Conservation (phyloP, 2,888 invertebrate genomes). For the Lepidonotus clava region DNA sequence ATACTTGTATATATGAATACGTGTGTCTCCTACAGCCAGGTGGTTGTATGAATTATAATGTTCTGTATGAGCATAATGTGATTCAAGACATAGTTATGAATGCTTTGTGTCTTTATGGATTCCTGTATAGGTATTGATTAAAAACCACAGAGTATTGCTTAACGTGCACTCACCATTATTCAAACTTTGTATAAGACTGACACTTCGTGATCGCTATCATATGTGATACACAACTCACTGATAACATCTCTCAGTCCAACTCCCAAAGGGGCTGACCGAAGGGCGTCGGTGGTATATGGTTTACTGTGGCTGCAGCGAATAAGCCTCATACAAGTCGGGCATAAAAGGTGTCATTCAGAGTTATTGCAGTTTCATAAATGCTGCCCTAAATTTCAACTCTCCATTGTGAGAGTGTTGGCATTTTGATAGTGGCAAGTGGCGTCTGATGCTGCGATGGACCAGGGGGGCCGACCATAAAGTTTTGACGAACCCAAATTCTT, state of each 20-base stretch:
- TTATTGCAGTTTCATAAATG: slow-evolving; percentile 39
- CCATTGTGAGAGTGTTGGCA: slow-evolving; percentile 33
- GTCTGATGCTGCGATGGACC: neutral
- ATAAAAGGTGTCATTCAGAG: slow-evolving; percentile 4
- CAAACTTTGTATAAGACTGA: neutral
- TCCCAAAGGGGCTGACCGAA: neutral
- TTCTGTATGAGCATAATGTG: too few species aligned
- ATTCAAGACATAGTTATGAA: too few species aligned
- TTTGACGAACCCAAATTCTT: too few species aligned
- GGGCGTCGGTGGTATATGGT: neutral
- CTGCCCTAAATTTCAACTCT: neutral
- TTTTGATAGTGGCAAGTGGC: slow-evolving; percentile 39
- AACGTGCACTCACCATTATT: too few species aligned
- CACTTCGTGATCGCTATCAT: neutral
- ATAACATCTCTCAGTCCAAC: neutral
- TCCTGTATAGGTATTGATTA: too few species aligned
- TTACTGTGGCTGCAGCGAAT: neutral
- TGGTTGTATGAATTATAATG: too few species aligned
- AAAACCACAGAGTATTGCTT: too few species aligned
- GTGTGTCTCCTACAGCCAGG: too few species aligned
- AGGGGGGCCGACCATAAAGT: too few species aligned
- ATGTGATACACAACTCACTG: neutral
- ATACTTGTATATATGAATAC: too few species aligned
- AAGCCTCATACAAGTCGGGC: neutral
- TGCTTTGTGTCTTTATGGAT: too few species aligned